Evolutionary conservation across 2,797 vertebrate species (phyloP).

Genomic region (Ambastaia sidthimunki): DNA sequence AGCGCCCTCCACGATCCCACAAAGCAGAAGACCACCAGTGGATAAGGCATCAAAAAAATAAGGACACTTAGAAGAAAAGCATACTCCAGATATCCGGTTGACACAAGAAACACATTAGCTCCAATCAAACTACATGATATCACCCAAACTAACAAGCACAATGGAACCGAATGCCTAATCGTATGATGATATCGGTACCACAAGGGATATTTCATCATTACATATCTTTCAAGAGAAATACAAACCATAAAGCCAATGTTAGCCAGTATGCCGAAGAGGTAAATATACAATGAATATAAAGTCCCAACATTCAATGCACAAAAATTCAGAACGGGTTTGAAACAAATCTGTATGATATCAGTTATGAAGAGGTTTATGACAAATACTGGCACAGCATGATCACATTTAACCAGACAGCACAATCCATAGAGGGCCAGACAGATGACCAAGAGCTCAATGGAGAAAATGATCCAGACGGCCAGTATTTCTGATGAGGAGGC

Average conservation of each 20-base stretch:
- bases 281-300: not conserved
- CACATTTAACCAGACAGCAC: conserved; percentile 38
- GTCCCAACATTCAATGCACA: not conserved
- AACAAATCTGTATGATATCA: conserved; percentile 48
- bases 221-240: conserved; percentile 55
- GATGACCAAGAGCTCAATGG: conserved; percentile 44
- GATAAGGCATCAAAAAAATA: conserved; percentile 40
- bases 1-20: conserved; percentile 49
- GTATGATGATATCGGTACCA: conserved; percentile 53
- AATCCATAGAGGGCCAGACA: conserved; percentile 48
- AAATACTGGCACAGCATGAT: conserved; percentile 41
- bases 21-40: conserved; percentile 44
- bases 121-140: not conserved
- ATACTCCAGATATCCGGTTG: not conserved
- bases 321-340: not conserved
- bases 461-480: conserved; percentile 38
- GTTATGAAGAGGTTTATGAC: conserved; percentile 57
- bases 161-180: conserved; percentile 14
- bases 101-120: not conserved
- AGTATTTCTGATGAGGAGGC: not conserved
- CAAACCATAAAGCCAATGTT: conserved; percentile 57
- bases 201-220: conserved; percentile 57
- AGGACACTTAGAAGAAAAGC: not conserved
- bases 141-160: conserved; percentile 42
- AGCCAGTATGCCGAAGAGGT: not conserved